Base-by-base conservation (phyloP, 2,888 invertebrate genomes). In the Capitulum mitella region DNA sequence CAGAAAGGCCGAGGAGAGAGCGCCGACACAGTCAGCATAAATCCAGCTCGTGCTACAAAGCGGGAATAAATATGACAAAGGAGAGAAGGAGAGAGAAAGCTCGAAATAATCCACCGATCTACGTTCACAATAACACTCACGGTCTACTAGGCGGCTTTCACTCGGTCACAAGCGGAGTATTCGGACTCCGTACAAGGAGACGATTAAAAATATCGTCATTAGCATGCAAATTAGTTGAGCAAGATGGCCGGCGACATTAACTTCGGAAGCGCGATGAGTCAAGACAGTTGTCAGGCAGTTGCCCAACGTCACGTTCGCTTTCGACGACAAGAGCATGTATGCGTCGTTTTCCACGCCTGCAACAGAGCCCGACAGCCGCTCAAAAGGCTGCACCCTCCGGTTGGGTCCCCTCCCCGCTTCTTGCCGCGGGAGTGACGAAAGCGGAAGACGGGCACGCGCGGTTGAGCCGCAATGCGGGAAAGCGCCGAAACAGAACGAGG, bases 1-100 rank as follows among this genome's bases (percentile, higher is more conserved):
- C 51, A 51, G 51, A 51, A 51, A 51, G 51, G 12, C 22, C 51
- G 22, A 19, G 3, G 51, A 51, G 51, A 22, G 51, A 14, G 51
- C 12, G 46, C 10, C 6, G 51, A 51, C 19, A 5, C 16, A 34
- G 70, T 70, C 37, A 37, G 70, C 70, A 70, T 70, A 70, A 37
- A 70, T 70, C 19, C 37, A 37, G 32, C 1, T 22, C 70, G 19
- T 3, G 29, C 70, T 26, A 70, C 70, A 37, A 37, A 70, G 70
- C 32, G 37, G 70, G 37, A 61, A 70, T 70, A 70, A 37, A 37
- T 70, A 37, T 70, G 70, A 70, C 37, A 70, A 70, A 70, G 70
- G 32, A 70, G 70, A 70, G 37, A 37, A 22, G 70, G 37, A 70
- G 70, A 70, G 70, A 70, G 70, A 70, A 70, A 70, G 70, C 70